Evolutionary conservation across 2,888 invertebrate species (phyloP).

Genomic region (Polydesmus complanatus): DNA sequence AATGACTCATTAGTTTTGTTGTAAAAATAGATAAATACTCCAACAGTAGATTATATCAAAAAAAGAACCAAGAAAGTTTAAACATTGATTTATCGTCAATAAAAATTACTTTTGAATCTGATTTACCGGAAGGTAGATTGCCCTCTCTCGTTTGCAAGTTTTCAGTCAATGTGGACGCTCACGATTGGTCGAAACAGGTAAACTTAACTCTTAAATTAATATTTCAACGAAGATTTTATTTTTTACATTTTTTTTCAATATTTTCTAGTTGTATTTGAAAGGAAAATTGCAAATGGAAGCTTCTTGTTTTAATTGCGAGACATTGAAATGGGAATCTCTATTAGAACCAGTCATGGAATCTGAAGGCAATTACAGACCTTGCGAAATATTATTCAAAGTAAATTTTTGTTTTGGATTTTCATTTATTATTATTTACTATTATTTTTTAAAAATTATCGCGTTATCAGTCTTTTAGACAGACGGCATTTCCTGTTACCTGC

Average conservation of each 20-base stretch:
- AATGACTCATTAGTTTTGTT: neutral
- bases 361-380: conserved; percentile 50
- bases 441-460: neutral
- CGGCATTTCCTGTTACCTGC: conserved; percentile 20
- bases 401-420: neutral
- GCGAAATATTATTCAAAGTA: conserved; percentile 48
- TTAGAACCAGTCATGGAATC: conserved; percentile 56
- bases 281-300: conserved; percentile 38
- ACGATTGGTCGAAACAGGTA: conserved; percentile 51
- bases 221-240: conserved; percentile 1
- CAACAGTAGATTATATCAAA: neutral
- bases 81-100: conserved; percentile 43
- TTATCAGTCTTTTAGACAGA: conserved; percentile 20
- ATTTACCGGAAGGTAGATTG: conserved; percentile 32
- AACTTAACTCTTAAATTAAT: neutral
- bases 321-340: conserved; percentile 68
- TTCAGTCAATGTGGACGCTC: conserved; percentile 44
- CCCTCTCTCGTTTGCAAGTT: conserved; percentile 43
- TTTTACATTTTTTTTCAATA: neutral
- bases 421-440: neutral
- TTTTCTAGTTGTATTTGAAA: conserved; percentile 34
- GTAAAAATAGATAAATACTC: neutral
- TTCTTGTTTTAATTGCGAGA: conserved; percentile 52
- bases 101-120: conserved; percentile 50
- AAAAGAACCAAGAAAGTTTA: conserved; percentile 36